Base-by-base conservation (phyloP, 2,797 vertebrate genomes). In the Gymnopithys bicolor region DNA sequence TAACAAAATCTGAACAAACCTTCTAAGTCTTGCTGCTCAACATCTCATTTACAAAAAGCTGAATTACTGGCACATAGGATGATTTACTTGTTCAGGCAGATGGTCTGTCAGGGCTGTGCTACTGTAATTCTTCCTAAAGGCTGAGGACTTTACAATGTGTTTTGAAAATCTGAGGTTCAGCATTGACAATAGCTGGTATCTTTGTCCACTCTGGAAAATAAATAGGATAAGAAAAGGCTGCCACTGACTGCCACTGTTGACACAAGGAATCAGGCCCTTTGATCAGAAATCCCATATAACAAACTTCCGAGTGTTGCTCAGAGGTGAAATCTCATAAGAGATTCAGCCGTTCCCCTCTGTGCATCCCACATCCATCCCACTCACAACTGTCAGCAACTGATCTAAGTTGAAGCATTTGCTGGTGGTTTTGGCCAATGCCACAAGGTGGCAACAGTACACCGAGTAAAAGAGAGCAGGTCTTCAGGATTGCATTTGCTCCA, bases 371-470 rank as follows among this genome's bases (percentile, higher is more conserved):
- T 7, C 35, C 75, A 30, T 16, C 35, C 60, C 0, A 49, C 35
- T 64, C 0, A 52, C 18, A 12, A 32, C 17, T 18, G 10, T 11
- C 53, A 23, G 56, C 0, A 0, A 17, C 7, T 18, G 14, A 6
- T 8, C 18, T 0, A 13, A 18, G 12, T 28, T 2, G 0, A 13
- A 78, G 33, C 25, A 11, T 33, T 63, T 58, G 41, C 28, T 73
- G 41, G 14, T 76, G 32, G 9, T 45, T 93, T 81, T 68, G 41
- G 27, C 4, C 55, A 79, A 22, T 4, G 56, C 90, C 95, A 95
- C 77, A 0, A 96, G 94, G 81, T 93, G 95, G 93, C 91, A 95
- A 90, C 77, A 93, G 51, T 2, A 18, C 2, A 33, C 59, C 6
- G 18, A 80, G 19, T 5, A 10, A 75, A 85, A 35, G 30, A n/a